Percentiles rank a stretch among this genome's conserved stretches.
phyloP scores from a whole-genome alignment of 1,140 invertebrate species.

The Trissolcus basalis region DNA sequence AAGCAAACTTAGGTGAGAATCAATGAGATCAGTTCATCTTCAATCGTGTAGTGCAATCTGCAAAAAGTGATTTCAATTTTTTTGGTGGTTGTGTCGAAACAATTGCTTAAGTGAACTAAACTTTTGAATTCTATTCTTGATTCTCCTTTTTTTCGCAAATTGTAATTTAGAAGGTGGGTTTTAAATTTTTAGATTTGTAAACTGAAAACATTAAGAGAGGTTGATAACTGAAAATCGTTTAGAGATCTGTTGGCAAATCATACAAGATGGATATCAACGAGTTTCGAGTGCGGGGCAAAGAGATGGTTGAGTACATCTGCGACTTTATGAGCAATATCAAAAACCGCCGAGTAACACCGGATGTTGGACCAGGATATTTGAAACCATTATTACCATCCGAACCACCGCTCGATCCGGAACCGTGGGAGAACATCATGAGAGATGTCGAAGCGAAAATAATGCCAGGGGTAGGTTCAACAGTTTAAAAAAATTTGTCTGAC shows the following conservation, averaged over 20 bases:
- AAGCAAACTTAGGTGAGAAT: slow-evolving; percentile 30
- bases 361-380: slow-evolving; percentile 95
- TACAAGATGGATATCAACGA: slow-evolving; percentile 90
- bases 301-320: slow-evolving; percentile 99
- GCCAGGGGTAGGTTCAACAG: slow-evolving; percentile 91
- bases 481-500: no score
- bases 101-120: no score
- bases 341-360: slow-evolving; percentile 89
- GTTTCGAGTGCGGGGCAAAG: slow-evolving; percentile 91
- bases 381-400: slow-evolving; percentile 86
- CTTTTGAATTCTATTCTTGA: no score
- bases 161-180: no score
- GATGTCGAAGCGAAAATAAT: slow-evolving; percentile 98
- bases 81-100: no score
- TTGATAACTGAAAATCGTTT: not conserved
- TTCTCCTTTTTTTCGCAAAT: no score
- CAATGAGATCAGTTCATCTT: slow-evolving; percentile 3
- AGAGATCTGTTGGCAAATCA: slow-evolving; percentile 6
- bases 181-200: not conserved
- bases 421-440: slow-evolving; percentile 94
- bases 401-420: slow-evolving; percentile 90
- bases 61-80: no score
- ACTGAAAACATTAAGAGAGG: no score
- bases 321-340: slow-evolving; percentile 93
- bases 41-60: no score